phyloP scores from a whole-genome alignment of 2,797 vertebrate genomes.

The Girardinus metallicus region DNA sequence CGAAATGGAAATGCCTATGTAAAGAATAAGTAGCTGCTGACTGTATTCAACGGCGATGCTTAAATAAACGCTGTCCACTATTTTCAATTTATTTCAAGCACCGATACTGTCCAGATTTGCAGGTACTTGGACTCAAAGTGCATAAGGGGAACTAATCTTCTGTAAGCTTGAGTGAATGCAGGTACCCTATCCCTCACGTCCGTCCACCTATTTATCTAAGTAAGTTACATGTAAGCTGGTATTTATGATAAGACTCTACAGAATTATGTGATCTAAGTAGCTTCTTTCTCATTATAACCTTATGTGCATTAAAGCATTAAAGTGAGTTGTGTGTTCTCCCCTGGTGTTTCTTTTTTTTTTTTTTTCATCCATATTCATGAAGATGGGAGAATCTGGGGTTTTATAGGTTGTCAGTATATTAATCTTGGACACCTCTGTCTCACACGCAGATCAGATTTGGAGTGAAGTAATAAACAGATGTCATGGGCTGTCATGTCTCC shows the following conservation, averaged over 20 bases:
- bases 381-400: conserved; percentile 51
- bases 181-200: conserved; percentile 53
- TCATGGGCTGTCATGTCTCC: conserved; percentile 61
- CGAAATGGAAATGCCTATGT: not conserved
- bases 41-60: not conserved
- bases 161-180: conserved; percentile 63
- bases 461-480: conserved; percentile 64
- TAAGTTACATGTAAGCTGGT: conserved; percentile 78
- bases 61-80: not conserved
- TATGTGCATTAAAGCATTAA: conserved; percentile 76
- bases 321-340: conserved; percentile 63
- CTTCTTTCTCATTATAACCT: conserved; percentile 68
- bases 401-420: conserved; percentile 69
- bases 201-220: conserved; percentile 68
- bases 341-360: conserved; percentile 64
- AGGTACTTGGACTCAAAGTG: conserved; percentile 33
- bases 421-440: conserved; percentile 54
- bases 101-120: conserved; percentile 30
- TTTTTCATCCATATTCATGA: conserved; percentile 76
- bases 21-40: not conserved
- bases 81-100: not conserved
- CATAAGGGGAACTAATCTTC: conserved; percentile 15
- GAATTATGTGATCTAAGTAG: conserved; percentile 74
- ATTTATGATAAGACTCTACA: conserved; percentile 74
- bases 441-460: conserved; percentile 56